Base-by-base conservation (phyloP, 2,797 vertebrate genomes). In the Lepidocolaptes lacrymiger region DNA sequence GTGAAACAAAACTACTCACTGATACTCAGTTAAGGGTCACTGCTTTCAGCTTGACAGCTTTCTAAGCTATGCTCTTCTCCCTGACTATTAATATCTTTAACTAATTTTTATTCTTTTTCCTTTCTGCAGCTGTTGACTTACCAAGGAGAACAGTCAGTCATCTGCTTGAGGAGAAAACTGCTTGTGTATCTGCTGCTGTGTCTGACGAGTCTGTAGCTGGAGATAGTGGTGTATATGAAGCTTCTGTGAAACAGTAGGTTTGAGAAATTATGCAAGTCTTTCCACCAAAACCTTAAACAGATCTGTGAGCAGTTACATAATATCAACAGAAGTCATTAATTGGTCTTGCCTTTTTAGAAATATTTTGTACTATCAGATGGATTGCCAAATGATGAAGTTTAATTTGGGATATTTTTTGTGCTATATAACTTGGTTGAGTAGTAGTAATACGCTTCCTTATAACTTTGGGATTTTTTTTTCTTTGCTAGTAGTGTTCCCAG, bases 211-310 rank as follows among this genome's bases (percentile, higher is more conserved):
- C 98, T 6, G 98, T 98, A 83, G 98, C 98, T 55, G 98, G 98
- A 83, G 98, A 98, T 63, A 98, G 98, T 19, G 98, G 98, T 4
- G 98, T 98, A 89, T 98, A 98, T 9, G 98, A 98, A 95, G 98
- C 98, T 14, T 98, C 98, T 21, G 51, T 98, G 92, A 98, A 98
- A 96, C 98, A 97, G 98, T 98, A 98, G 74, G 97, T 96, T 77
- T 78, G n/a, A 24, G 39, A 61, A 56, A 39, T 36, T 20, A 39
- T 22, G 12, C 51, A 27, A 46, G 32, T 62, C 44, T 26, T 72
- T 36, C 11, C 56, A 67, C 34, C 7, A 52, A 13, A 71, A 73
- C 44, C 62, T 12, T 32, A 63, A 59, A 69, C 75, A 4, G 8
- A 26, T 63, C 49, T 39, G 3, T 72, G 41, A 89, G 52, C 34